Conservation (phyloP, 2,113 vertebrate genomes). For the Myrmecophaga tridactyla region DNA sequence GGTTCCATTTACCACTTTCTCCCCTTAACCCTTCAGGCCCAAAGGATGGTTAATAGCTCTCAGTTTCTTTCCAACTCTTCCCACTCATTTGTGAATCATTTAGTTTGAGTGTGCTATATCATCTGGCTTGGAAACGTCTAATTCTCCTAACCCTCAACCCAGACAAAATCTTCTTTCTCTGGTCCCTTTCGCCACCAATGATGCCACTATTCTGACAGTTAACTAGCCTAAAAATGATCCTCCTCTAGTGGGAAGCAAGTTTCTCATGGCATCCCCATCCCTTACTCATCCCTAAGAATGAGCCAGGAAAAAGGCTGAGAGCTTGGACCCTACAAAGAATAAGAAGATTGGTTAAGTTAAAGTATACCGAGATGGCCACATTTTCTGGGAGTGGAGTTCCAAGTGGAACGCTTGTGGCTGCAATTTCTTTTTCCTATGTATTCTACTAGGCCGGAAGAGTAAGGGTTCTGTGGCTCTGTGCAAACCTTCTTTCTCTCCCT, state of each 20-base stretch:
- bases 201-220: not conserved
- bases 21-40: not conserved
- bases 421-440: not conserved
- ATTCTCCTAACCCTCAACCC: not conserved
- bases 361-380: not conserved
- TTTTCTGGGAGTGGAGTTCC: not conserved
- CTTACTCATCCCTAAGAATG: not conserved
- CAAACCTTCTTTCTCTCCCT: not conserved
- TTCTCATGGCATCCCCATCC: not conserved
- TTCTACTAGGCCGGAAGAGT: not conserved
- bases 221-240: not conserved
- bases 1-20: not conserved
- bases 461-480: not conserved
- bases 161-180: not conserved
- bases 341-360: not conserved
- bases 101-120: not conserved
- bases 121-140: not conserved
- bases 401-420: not conserved
- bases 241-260: not conserved
- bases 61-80: constrained; percentile 1
- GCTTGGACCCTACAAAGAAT: not conserved
- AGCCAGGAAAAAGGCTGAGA: not conserved
- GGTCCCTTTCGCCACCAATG: not conserved
- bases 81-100: not conserved
- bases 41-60: not conserved